Evolutionary conservation across 1,140 invertebrate species (phyloP).

Genomic region (Formica exsecta): DNA sequence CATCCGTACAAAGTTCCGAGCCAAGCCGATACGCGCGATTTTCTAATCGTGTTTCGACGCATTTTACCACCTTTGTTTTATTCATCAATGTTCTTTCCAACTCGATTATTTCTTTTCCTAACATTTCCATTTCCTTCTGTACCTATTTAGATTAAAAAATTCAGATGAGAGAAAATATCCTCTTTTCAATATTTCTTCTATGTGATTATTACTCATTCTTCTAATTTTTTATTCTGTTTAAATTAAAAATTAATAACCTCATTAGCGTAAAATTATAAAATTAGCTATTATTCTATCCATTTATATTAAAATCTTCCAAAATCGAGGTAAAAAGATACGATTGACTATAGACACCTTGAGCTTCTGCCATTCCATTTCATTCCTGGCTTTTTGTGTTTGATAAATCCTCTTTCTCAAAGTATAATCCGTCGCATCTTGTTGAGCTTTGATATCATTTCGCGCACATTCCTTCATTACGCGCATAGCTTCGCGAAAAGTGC

Average conservation of each 20-base stretch:
- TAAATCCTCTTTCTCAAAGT: conserved; percentile 93
- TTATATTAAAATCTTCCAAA: background rate
- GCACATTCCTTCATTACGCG: conserved; percentile 91
- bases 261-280: no score
- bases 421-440: conserved; percentile 94
- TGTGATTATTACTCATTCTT: background rate
- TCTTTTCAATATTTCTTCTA: background rate
- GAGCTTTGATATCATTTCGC: conserved; percentile 91
- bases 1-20: conserved; percentile 92
- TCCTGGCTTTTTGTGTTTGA: conserved; percentile 92
- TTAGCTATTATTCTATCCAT: background rate
- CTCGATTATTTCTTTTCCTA: conserved; percentile 90
- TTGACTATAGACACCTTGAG: conserved; percentile 87
- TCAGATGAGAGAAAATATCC: conserved; percentile 16
- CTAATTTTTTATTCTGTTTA: background rate
- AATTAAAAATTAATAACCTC: background rate
- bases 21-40: conserved; percentile 91
- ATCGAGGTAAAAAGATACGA: background rate
- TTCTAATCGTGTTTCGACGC: conserved; percentile 92
- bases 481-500: conserved; percentile 91
- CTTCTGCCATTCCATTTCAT: conserved; percentile 95
- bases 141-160: conserved; percentile 89
- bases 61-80: conserved; percentile 90
- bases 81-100: conserved; percentile 89
- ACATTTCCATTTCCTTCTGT: conserved; percentile 93